phyloP scores from a whole-genome alignment of 2,113 vertebrate genomes.

The Empidonax traillii region DNA sequence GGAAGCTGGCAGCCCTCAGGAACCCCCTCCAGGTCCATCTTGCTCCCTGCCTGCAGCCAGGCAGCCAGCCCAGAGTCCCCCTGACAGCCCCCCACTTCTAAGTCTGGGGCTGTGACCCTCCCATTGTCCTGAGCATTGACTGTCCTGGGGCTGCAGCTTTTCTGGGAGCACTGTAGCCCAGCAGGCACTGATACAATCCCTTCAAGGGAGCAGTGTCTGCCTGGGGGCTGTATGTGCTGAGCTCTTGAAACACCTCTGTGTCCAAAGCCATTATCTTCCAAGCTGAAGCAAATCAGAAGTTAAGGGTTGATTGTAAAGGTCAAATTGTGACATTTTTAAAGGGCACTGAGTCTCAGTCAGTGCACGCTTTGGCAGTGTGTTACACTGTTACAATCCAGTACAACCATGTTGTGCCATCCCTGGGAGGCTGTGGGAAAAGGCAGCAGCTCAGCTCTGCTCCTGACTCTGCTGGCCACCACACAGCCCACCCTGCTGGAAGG shows the following conservation, averaged over 20 bases:
- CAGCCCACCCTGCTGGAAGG: not conserved
- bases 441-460: not conserved
- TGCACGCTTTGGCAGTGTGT: accelerated
- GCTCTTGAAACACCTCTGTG: not conserved
- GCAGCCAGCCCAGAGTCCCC: not conserved
- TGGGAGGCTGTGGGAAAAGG: not conserved
- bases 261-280: not conserved
- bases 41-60: not conserved
- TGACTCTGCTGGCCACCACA: not conserved
- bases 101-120: not conserved
- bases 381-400: not conserved
- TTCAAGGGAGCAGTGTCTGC: not conserved
- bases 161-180: not conserved
- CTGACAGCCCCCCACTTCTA: not conserved
- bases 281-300: not conserved
- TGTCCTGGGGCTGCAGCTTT: not conserved
- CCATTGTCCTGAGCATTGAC: not conserved
- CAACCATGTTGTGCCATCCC: not conserved
- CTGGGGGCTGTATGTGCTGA: not conserved
- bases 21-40: not conserved
- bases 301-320: not conserved
- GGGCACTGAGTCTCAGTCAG: not conserved
- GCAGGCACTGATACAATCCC: not conserved
- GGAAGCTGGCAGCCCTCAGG: not conserved
- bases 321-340: not conserved